Percentiles rank a stretch among this genome's conserved stretches.
These are phyloP conservation scores for Drosophila carrolli DNA, from an alignment of 1,140 invertebrate species.

Conservation along the genomic window DNA sequence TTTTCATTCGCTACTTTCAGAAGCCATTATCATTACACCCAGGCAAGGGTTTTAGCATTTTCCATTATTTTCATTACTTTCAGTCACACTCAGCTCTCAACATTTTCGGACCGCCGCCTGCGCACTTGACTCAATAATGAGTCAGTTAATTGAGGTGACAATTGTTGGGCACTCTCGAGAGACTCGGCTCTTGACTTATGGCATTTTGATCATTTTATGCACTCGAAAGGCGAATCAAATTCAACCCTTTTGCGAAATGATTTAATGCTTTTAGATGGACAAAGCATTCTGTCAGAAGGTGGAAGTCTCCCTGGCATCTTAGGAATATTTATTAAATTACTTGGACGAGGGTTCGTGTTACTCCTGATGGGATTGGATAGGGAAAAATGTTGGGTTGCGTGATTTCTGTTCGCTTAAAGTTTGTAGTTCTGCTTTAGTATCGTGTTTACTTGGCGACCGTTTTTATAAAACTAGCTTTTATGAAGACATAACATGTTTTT, in stretches of 20 bases:
- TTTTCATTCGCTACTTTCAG: slow-evolving; percentile 43
- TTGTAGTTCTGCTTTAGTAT: no score
- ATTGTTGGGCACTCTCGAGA: slow-evolving; percentile 53
- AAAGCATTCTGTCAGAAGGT: neutral
- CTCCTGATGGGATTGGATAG: slow-evolving; percentile 1
- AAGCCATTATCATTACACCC: slow-evolving; percentile 58
- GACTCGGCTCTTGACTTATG: slow-evolving; percentile 60
- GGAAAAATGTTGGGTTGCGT: slow-evolving; percentile 8
- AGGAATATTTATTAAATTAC: slow-evolving; percentile 1
- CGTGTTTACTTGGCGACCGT: no score
- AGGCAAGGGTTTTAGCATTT: slow-evolving; percentile 23
- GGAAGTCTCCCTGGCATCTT: neutral
- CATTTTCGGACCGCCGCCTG: slow-evolving; percentile 32
- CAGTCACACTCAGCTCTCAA: slow-evolving; percentile 16
- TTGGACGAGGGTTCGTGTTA: slow-evolving; percentile 6
- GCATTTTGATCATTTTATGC: slow-evolving; percentile 78
- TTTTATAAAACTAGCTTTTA: no score
- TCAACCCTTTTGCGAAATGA: slow-evolving; percentile 45
- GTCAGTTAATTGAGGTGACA: slow-evolving; percentile 81
- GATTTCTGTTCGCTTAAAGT: no score
- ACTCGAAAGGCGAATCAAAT: slow-evolving; percentile 25
- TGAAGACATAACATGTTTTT: no score
- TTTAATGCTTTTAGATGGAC: slow-evolving; percentile 60
- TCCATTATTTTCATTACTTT: slow-evolving; percentile 54
- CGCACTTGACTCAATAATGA: slow-evolving; percentile 73